Base-by-base conservation (phyloP, 2,113 vertebrate species). In the Leptobrachium ailaonicum region DNA sequence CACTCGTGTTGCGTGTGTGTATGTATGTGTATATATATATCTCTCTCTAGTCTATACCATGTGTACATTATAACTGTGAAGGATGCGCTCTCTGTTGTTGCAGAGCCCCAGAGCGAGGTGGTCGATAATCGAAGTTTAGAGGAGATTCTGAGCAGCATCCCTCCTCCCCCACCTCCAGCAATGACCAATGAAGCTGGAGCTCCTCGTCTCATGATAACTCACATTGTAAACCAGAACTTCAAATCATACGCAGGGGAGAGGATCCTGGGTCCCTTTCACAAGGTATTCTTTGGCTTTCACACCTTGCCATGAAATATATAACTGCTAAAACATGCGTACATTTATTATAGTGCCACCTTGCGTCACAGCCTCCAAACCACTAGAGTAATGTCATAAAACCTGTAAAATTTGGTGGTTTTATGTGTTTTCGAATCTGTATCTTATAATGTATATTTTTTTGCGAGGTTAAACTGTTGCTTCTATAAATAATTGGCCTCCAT, bases 141-240 rank as follows among this genome's bases (percentile, higher is more conserved):
- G 92, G 96, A 98, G 91, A 98, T 99, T 94, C 91, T 99, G 90
- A 89, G 87, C 86, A 95, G 94, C 93, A 97, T 99, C 90, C 89
- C 96, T 91, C 96, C 97, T 91, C 96, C 97, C 88, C 98, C 97
- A 82, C 96, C 94, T 91, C 96, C 97, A 85, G 94, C 96, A 83
- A 98, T 99, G 97, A 93, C 96, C 93, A 98, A 94, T 89, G 98
- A 99, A 94, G 91, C 96, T 71, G 97, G 98, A 84, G 96, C 97
- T 91, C 96, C 97, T 88, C 96, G 97, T 76, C 94, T 99, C 75
- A 99, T 99, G 97, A 99, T 99, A 89, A 96, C 96, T 42, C 97
- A 99, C 86, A 97, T 99, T 90, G 94, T 99, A 84, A 99, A 98
- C 90, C 93, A 95, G 82, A 98, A 99, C 93, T 99, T 99, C 92